Evolutionary conservation across 2,113 vertebrate genomes (phyloP), one percentile per base, ranked within the genome.

Genomic region (Paramormyrops kingsleyae): DNA sequence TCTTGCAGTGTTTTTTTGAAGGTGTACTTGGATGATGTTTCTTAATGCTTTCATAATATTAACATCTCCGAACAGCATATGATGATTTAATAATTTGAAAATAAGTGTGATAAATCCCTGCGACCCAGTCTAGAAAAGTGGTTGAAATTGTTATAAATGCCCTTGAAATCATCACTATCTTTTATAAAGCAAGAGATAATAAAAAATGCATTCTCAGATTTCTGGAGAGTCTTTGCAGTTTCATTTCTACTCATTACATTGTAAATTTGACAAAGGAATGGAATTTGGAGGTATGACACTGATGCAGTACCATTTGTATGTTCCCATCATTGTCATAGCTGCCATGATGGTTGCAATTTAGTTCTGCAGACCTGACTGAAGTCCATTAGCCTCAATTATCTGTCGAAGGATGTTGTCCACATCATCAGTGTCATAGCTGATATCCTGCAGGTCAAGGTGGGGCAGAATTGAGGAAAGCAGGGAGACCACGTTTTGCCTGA

Each of bases 371-470:
- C 52, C 85, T 53, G 47, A 31, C 44, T 47, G 47, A 50, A 87
- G 85, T 47, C 85, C 85, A 52, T 97, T 97, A 90, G 95, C 96
- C 90, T 97, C 95, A 91, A 97, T 94, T 91, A 97, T 95, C 88
- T 95, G 96, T 92, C 97, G 95, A 91, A 97, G 95, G 95, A 97
- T 96, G 93, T 92, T 94, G 95, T 97, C 96, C 62, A 97, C 93
- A 42, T 96, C 96, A 31, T 94, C 91, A 0, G 92, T 96, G 87
- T 96, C 96, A 88, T 94, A 92, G 91, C 95, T 95, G 94, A 96
- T 95, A 89, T 95, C 95, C 47, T 94, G 91, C 93, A 97, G 94
- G 92, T 98, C 96, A 94, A 97, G 93, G 80, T 95, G 93, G 80
- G 96, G 96, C 92, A 97, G 92, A 56, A 96, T 95, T 35, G 95